phyloP scores from a whole-genome alignment of 2,113 vertebrate genomes.

The Microtus oregoni region DNA sequence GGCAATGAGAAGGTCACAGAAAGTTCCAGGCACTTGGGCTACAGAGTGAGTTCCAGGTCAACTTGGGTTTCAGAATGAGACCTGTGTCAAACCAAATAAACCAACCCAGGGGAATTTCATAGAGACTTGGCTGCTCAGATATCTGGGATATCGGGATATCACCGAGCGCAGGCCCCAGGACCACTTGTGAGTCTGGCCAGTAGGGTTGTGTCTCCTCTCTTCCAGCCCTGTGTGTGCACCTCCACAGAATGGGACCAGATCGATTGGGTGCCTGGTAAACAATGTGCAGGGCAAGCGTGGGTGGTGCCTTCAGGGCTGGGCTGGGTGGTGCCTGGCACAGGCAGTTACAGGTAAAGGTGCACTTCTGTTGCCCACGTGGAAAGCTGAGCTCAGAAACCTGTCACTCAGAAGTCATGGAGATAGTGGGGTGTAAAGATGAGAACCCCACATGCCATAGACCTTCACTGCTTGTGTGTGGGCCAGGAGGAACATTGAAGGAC shows the following conservation, averaged over 20 bases:
- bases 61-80: neutral
- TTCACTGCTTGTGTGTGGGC: neutral
- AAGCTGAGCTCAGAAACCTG: neutral
- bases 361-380: neutral
- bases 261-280: neutral
- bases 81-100: neutral
- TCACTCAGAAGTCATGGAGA: neutral
- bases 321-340: neutral
- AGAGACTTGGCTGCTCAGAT: neutral
- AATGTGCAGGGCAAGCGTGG: neutral
- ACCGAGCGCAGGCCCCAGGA: neutral
- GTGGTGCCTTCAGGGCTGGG: neutral
- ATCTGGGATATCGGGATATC: rapidly evolving
- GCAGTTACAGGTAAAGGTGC: neutral
- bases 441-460: neutral
- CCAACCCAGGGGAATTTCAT: neutral
- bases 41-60: neutral
- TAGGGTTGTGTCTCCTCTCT: neutral
- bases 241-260: neutral
- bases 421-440: neutral
- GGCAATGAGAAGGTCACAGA: neutral
- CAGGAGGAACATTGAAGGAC: neutral
- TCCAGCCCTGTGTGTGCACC: no score
- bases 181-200: neutral
- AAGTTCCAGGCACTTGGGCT: neutral